Base-by-base conservation (phyloP, 2,888 invertebrate genomes). In the Cerceris ruficornis region DNA sequence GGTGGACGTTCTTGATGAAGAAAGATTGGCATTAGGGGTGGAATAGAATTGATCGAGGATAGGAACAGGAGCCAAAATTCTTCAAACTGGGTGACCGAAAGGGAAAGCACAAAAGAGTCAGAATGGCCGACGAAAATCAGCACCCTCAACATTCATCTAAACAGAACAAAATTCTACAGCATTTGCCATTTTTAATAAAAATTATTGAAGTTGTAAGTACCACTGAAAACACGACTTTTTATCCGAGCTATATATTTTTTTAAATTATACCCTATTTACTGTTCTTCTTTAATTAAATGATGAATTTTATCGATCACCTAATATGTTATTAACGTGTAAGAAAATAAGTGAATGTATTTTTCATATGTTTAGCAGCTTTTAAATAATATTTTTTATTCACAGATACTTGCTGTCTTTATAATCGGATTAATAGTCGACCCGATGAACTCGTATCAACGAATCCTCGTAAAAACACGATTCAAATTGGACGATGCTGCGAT, bases 371-470 rank as follows among this genome's bases (percentile, higher is more conserved):
- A 28, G 28, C 28, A 28, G 28, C 28, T 28, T 28, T 8, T 1
- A 46, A 46, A 46, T 28, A 28, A 28, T 28, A 14, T 61, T 28
- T n/a, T 65, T 43, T 9, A 43, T n/a, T 39, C 2, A n/a, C 93
- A 95, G 95, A 87, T 94, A 17, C 88, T 96, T 43, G 93, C 95
- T 6, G 93, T 95, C 59, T 93, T 95, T 52, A 95, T 95, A 67
- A 93, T 95, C 59, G 95, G 95, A 4, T 92, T 96, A 81, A 93
- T 95, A 52, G 94, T 95, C 61, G 95, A 95, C 68, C 95, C 96
- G 0, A 93, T 95, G 49, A 93, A 94, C 87, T 90, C 89, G 46
- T 91, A 90, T 71, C 88, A 90, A 66, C 82, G 69, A 39, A 80
- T 88, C 6, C 69, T 79, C 50, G 85, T 86, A 58, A 93, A 93